Evolutionary conservation across 2,113 vertebrate species (phyloP).

Genomic region (Elaphurus davidianus): DNA sequence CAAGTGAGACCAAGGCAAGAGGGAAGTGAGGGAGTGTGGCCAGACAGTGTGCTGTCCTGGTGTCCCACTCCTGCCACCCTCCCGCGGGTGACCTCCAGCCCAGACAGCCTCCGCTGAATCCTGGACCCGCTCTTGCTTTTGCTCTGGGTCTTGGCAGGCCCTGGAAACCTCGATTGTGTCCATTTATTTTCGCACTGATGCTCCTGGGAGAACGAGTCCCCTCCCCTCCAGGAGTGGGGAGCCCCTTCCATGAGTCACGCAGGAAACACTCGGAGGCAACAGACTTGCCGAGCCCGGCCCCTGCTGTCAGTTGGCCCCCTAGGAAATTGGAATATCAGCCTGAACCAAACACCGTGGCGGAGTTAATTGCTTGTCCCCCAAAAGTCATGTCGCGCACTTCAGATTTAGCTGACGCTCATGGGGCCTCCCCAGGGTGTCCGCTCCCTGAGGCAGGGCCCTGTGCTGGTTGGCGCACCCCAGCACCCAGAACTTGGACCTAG

Average conservation of each 20-base stretch:
- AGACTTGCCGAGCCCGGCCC: fast-evolving
- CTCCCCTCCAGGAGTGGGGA: fast-evolving
- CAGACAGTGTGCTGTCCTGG: fast-evolving
- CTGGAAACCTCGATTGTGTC: background rate
- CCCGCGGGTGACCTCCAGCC: fast-evolving
- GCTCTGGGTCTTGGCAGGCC: background rate
- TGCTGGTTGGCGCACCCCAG: background rate
- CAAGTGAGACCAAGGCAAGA: background rate
- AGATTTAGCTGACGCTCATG: background rate
- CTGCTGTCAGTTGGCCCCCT: background rate
- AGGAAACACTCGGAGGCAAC: background rate
- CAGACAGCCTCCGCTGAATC: background rate
- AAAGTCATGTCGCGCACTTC: background rate
- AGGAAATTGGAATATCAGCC: background rate
- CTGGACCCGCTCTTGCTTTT: background rate
- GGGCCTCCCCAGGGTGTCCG: fast-evolving
- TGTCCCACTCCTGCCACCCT: background rate
- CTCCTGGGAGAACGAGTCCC: background rate
- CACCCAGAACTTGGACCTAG: fast-evolving
- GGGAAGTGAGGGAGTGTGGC: background rate
- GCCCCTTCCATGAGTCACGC: background rate
- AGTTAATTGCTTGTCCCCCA: background rate
- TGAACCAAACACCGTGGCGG: background rate
- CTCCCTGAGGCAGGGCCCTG: background rate
- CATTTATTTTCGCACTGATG: background rate